Base-by-base conservation (phyloP, 2,888 invertebrate species). In the Deroplatys truncata region DNA sequence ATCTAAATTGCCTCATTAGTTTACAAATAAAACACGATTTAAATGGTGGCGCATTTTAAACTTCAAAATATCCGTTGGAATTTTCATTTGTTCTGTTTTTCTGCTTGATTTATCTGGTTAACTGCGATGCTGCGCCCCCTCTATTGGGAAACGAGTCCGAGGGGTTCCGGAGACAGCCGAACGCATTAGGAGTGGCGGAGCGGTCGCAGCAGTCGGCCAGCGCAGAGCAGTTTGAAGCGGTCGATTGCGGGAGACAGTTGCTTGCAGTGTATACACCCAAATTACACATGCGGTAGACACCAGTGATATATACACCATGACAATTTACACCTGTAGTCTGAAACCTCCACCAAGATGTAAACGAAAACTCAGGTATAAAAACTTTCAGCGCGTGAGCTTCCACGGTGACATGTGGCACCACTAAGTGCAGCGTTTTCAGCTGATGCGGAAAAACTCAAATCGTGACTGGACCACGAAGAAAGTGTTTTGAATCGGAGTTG, bases 61-160 rank as follows among this genome's bases (percentile, higher is more conserved):
- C 86, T 86, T 86, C 31, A 86, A 86, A 86, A 86, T 20, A 72
- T 86, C 86, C 86, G 86, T 86, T 86, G 82, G 29, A 56, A 29
- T 20, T 56, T 72, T 31, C 29, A 72, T 82, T 86, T 72, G 56
- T 72, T 72, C 56, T 72, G 56, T 72, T 72, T 72, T 72, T 72
- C 56, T 72, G 56, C 56, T 72, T 72, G 56, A 72, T 72, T 72
- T 72, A 72, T 72, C 56, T 72, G 56, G 56, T 72, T 72, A 72
- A 72, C 56, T 72, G 56, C 25, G 56, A 72, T 72, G 56, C 25
- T 20, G 56, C 56, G 56, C 56, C 20, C 56, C 56, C 56, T 72
- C 56, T 72, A 72, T 72, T 72, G 56, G 56, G 56, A 25, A 72
- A 72, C 25, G 7, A 25, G 20, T 0, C 56, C 56, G 56, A 72